These are phyloP conservation scores for Leuciscus idus DNA, from an alignment of 2,113 vertebrate species.

Conservation along the genomic window DNA sequence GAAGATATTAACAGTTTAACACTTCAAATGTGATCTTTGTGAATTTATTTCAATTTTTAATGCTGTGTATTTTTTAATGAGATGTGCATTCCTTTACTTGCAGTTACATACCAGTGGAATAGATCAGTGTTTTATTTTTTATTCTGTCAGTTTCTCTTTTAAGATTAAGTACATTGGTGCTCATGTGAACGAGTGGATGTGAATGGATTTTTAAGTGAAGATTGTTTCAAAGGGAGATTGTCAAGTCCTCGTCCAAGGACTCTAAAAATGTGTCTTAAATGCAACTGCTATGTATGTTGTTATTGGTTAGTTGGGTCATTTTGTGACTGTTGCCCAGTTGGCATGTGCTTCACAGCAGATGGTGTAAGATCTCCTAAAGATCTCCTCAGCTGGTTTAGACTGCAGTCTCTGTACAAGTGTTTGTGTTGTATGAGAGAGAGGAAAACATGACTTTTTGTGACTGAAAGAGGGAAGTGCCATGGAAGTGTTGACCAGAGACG, in stretches of 20 bases:
- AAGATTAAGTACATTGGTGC: slow-evolving; percentile 71
- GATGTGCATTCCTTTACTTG: slow-evolving; percentile 79
- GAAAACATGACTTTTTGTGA: slow-evolving; percentile 53
- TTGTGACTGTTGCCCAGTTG: slow-evolving; percentile 32
- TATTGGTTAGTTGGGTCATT: slow-evolving; percentile 38
- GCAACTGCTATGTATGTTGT: slow-evolving; percentile 57
- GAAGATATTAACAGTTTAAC: slow-evolving; percentile 73
- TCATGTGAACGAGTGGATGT: slow-evolving; percentile 60
- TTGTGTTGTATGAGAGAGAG: slow-evolving; percentile 38
- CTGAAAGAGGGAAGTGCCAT: slow-evolving; percentile 55
- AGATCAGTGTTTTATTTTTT: slow-evolving; percentile 67
- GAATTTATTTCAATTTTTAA: slow-evolving; percentile 74
- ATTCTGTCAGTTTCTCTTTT: slow-evolving; percentile 52
- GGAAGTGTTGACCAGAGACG: slow-evolving; percentile 68
- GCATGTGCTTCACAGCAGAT: slow-evolving; percentile 54
- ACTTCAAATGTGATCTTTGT: slow-evolving; percentile 74
- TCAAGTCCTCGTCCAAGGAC: slow-evolving; percentile 69
- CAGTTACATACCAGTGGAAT: slow-evolving; percentile 75
- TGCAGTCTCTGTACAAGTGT: slow-evolving; percentile 39
- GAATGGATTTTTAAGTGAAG: slow-evolving; percentile 48
- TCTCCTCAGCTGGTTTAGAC: slow-evolving; percentile 65
- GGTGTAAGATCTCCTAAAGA: slow-evolving; percentile 60
- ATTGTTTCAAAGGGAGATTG: slow-evolving; percentile 47
- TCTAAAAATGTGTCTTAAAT: slow-evolving; percentile 64
- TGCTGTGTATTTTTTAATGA: slow-evolving; percentile 77